Conservation (phyloP, 1,140 invertebrate species). For the Oppia nitens region DNA sequence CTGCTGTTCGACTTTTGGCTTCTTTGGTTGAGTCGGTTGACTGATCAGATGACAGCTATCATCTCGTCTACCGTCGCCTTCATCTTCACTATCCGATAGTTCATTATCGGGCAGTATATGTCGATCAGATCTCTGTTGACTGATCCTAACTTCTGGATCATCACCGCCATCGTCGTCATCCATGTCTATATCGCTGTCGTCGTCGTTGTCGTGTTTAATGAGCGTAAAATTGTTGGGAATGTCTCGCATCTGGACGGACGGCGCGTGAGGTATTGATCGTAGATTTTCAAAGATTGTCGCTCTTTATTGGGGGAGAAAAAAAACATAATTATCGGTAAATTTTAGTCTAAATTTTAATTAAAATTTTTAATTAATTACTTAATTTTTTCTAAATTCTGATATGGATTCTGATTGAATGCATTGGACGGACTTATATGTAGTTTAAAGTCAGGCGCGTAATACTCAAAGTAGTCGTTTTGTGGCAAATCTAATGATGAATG, state of each 20-base stretch:
- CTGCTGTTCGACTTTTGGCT: too few relatives aligned
- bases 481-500: conserved; percentile 52
- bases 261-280: conserved; percentile 90
- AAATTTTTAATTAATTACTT: conserved; percentile 45
- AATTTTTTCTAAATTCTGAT: conserved; percentile 96
- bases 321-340: conserved; percentile 25
- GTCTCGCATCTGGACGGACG: conserved; percentile 87
- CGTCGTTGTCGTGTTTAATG: too few relatives aligned
- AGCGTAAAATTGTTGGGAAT: too few relatives aligned
- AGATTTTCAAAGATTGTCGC: conserved; percentile 87
- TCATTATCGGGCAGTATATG: conserved; percentile 89
- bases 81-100: conserved; percentile 91
- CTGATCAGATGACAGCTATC: not conserved
- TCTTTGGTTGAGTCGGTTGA: too few relatives aligned
- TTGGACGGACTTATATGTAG: conserved; percentile 98
- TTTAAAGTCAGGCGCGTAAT: conserved; percentile 98
- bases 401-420: conserved; percentile 97
- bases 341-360: not conserved
- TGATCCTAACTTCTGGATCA: conserved; percentile 48
- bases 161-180: conserved; percentile 73
- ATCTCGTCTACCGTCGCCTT: conserved; percentile 50
- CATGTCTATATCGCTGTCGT: conserved; percentile 46
- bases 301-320: too few relatives aligned
- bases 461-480: conserved; percentile 99
- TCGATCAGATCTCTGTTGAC: conserved; percentile 75